Evolutionary conservation across 2,888 invertebrate species (phyloP).

Genomic region (Muschampia plurimacula): DNA sequence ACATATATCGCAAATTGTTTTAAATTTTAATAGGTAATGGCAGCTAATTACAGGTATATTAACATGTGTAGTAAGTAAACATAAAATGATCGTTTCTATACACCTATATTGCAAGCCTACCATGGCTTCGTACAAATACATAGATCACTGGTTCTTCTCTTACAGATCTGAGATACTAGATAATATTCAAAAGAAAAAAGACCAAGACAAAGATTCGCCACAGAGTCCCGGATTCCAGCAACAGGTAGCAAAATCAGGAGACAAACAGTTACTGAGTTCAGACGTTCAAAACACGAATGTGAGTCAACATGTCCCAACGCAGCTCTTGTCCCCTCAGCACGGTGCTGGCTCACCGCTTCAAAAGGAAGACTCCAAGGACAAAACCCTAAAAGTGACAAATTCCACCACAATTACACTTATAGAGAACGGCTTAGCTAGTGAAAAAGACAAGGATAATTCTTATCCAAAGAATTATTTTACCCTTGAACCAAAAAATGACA

Average conservation of each 20-base stretch:
- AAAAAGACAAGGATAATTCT: constrained; percentile 74
- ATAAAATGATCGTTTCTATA: constrained; percentile 32
- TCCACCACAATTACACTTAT: constrained; percentile 79
- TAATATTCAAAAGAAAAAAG: constrained; percentile 84
- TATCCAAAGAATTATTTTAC: constrained; percentile 78
- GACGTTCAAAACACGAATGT: constrained; percentile 64
- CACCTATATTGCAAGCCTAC: constrained; percentile 17
- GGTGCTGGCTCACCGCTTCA: constrained; percentile 58
- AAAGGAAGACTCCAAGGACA: constrained; percentile 77
- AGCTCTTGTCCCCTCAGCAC: constrained; percentile 69
- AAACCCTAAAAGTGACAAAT: constrained; percentile 75
- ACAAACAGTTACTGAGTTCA: constrained; percentile 58
- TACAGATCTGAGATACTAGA: constrained; percentile 88
- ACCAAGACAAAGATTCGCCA: constrained; percentile 71
- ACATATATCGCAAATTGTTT: neutral
- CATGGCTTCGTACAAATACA: neutral
- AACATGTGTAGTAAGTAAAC: constrained; percentile 35
- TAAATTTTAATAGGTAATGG: constrained; percentile 41
- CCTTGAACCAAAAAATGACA: constrained; percentile 75
- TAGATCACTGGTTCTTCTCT: constrained; percentile 46
- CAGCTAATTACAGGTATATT: constrained; percentile 47
- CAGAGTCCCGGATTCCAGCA: constrained; percentile 65
- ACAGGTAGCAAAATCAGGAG: constrained; percentile 61
- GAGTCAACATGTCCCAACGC: constrained; percentile 75
- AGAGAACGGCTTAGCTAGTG: constrained; percentile 63